Evolutionary conservation across 2,888 invertebrate genomes (phyloP), one percentile per base, ranked within the genome.

Genomic region (Leucozona laternaria): DNA sequence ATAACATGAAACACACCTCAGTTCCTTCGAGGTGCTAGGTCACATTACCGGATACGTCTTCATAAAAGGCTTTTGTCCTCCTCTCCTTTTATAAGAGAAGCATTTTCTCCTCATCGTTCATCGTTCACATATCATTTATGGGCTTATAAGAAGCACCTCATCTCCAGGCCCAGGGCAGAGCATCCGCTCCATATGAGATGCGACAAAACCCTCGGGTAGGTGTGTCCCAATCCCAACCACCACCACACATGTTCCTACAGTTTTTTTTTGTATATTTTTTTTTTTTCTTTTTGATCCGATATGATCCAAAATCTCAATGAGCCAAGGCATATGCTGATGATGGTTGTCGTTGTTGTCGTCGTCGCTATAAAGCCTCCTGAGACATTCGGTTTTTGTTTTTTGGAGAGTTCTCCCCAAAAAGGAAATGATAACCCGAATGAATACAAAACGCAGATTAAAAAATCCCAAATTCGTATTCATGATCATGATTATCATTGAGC

Each of bases 21-120:
- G 86, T 75, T 86, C 77, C 72, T 62, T 60, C 34, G 81, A 81
- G 85, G 85, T 85, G 85, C 85, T 81, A 81, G 85, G 85, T 85
- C 81, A 71, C 86, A 86, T 86, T 79, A 82, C 86, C 86, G 86
- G 82, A 86, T 82, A 86, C 62, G 82, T 82, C 86, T 86, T 79
- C 58, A 86, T 86, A 82, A 86, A 86, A 82, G 86, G 48, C 82
- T 79, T 86, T 86, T 86, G 86, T 86, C 62, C 73, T 82, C 78
- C 7, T 75, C 78, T 79, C 48, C 82, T 66, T 82, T 68, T 53
- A 62, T 45, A 48, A 60, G 8, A 71, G 22, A 72, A 48, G 60
- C 22, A 48, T 43, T 48, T 62, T 70, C 28, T 68, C 72, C 57
- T 58, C 73, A 80, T 70, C 70, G 76, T 80, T 80, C 53, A 53